Base-by-base conservation (phyloP, 1,140 invertebrate genomes). In the Melitaea cinxia region DNA sequence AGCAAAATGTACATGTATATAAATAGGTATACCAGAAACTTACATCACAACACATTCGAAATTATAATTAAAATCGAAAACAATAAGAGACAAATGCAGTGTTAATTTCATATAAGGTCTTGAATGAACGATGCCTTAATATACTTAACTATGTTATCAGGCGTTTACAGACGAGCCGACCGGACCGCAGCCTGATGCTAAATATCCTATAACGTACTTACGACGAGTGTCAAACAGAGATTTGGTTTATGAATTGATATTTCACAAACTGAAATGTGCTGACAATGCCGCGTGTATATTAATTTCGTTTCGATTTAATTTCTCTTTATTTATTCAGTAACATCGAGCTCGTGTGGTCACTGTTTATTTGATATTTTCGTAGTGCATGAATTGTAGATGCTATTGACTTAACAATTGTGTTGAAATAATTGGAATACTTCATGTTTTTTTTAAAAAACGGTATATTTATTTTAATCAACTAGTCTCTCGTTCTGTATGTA, bases 181-280 rank as follows among this genome's bases (percentile, higher is more conserved):
- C 60, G 76, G 70, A 80, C 82, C 82, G 52, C 82, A 81, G 77
- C 62, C 79, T 71, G 21, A 23, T 71, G 72, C 83, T 86, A 85
- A 89, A 86, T 81, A 86, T 79, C 72, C 79, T 80, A 85, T 87
- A 85, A 80, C 57, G 80, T 81, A 84, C 78, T 89, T 80, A 85
- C 67, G 74, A 73, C 62, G 85, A 81, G 78, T 89, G 83, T 73
- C 57, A 68, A 70, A 68, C 57, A 33, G 82, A 87, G 86, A 85
- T 89, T 88, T 80, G 75, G 58, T 78, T 76, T 78, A 83, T 80
- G 80, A 84, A 80, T 82, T 75, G 82, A 59, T 57, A 57, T 66
- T 69, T 73, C 77, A 70, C 77, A 79, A 84, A 85, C 86, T 87
- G 86, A 84, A 72, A 83, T 80, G 68, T 54, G 61, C 49, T 55